Evolutionary conservation across 1,140 invertebrate genomes (phyloP).

Genomic region (Orchesella cincta): DNA sequence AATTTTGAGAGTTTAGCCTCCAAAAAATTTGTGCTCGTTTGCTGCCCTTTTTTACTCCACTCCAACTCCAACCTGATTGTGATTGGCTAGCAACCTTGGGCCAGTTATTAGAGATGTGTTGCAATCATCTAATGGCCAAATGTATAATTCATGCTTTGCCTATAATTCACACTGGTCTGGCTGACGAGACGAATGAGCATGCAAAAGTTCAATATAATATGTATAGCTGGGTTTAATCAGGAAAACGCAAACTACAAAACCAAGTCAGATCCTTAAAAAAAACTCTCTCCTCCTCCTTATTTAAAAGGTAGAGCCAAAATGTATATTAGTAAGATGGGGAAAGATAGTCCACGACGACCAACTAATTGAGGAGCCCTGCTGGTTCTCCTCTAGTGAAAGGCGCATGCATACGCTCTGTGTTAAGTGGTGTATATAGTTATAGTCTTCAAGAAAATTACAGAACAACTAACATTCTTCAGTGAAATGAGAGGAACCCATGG

Average conservation of each 20-base stretch:
- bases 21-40: not conserved
- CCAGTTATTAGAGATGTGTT: slow-evolving; percentile 47
- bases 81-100: slow-evolving; percentile 29
- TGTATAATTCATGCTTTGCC: slow-evolving; percentile 49
- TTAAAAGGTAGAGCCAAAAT: no score
- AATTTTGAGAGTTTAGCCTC: not conserved
- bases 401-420: no score
- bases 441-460: not conserved
- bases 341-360: slow-evolving; percentile 6
- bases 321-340: no score
- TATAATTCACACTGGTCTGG: slow-evolving; percentile 48
- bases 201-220: slow-evolving; percentile 44
- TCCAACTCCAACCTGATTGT: no score
- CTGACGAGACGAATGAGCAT: slow-evolving; percentile 42
- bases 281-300: no score
- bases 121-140: slow-evolving; percentile 49
- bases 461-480: slow-evolving; percentile 11
- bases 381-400: not conserved
- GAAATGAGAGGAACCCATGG: slow-evolving; percentile 15
- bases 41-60: not conserved
- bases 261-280: no score
- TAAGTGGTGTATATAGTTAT: no score
- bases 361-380: slow-evolving; percentile 28
- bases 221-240: not conserved
- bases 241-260: not conserved